A percentile compares a stretch with the other conserved stretches of the same genome.
phyloP scores from a whole-genome alignment of 2,888 invertebrate genomes.

The Spatulosminthurus flaviceps region DNA sequence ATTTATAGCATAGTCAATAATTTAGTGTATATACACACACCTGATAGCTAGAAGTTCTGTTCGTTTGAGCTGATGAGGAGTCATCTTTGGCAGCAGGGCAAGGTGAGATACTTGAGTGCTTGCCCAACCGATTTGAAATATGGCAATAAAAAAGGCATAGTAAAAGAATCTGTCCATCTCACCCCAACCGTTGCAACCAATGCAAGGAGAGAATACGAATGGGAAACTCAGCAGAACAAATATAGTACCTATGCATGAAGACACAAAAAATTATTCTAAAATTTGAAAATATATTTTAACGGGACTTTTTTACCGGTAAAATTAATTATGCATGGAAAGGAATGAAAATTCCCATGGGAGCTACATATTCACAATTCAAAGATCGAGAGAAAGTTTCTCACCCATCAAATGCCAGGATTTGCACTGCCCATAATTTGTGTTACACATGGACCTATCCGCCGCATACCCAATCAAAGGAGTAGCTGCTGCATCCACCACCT shows the following conservation, averaged over 20 bases:
- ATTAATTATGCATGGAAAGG: no score
- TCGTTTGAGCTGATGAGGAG: constrained; percentile 77
- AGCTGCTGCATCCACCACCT: constrained; percentile 83
- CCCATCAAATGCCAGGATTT: constrained; percentile 92
- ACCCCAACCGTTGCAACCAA: constrained; percentile 72
- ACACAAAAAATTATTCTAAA: background rate
- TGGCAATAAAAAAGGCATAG: constrained; percentile 78
- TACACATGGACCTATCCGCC: constrained; percentile 78
- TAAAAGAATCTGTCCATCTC: constrained; percentile 77
- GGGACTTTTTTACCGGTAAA: no score
- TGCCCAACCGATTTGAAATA: constrained; percentile 96
- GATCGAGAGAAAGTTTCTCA: constrained; percentile 66
- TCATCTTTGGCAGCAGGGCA: constrained; percentile 84
- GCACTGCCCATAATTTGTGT: constrained; percentile 75
- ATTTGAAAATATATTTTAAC: no score
- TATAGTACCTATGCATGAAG: constrained; percentile 72
- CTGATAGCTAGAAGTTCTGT: constrained; percentile 81
- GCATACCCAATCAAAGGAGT: constrained; percentile 89
- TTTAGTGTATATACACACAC: constrained; percentile 66
- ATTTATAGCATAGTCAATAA: no score
- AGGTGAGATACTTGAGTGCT: constrained; percentile 90
- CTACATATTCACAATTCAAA: no score
- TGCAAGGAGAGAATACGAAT: constrained; percentile 84
- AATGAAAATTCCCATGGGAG: no score
- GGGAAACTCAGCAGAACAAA: constrained; percentile 84